These are phyloP conservation scores for Latrodectus geometricus DNA, from an alignment of 1,140 invertebrate genomes.

Conservation along the genomic window DNA sequence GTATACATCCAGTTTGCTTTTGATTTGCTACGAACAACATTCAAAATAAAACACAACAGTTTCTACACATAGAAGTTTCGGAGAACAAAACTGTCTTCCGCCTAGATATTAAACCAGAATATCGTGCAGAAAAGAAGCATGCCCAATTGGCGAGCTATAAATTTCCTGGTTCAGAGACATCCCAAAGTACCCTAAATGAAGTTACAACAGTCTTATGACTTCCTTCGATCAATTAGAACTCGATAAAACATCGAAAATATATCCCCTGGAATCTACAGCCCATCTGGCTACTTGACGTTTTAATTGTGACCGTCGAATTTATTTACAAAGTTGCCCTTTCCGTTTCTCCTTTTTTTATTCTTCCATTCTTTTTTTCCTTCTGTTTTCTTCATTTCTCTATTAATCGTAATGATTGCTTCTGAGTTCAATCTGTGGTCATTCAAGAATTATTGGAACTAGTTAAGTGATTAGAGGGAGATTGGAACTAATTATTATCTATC, in stretches of 20 bases:
- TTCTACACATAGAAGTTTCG: no score
- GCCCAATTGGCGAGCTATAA: conserved; percentile 22
- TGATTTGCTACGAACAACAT: no score
- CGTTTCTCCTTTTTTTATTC: background rate
- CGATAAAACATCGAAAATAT: conserved; percentile 57
- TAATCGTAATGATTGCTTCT: conserved; percentile 41
- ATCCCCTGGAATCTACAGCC: conserved; percentile 36
- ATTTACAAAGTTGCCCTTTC: conserved; percentile 38
- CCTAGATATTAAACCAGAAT: background rate
- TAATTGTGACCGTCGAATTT: conserved; percentile 55
- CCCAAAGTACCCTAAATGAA: conserved; percentile 50
- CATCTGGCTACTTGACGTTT: conserved; percentile 52
- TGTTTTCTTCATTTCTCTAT: no score
- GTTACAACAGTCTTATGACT: conserved; percentile 60
- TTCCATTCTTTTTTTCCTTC: background rate
- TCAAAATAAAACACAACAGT: no score
- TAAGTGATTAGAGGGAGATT: conserved; percentile 55
- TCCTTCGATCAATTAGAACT: conserved; percentile 58
- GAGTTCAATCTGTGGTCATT: conserved; percentile 46
- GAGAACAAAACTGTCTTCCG: no score
- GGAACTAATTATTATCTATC: conserved; percentile 55
- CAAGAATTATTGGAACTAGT: conserved; percentile 55
- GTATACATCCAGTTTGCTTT: no score
- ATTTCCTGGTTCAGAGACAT: conserved; percentile 46
- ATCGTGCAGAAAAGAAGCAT: background rate